These are phyloP conservation scores for Drosophila atroscutellata DNA, from an alignment of 2,888 invertebrate genomes.

Conservation along the genomic window DNA sequence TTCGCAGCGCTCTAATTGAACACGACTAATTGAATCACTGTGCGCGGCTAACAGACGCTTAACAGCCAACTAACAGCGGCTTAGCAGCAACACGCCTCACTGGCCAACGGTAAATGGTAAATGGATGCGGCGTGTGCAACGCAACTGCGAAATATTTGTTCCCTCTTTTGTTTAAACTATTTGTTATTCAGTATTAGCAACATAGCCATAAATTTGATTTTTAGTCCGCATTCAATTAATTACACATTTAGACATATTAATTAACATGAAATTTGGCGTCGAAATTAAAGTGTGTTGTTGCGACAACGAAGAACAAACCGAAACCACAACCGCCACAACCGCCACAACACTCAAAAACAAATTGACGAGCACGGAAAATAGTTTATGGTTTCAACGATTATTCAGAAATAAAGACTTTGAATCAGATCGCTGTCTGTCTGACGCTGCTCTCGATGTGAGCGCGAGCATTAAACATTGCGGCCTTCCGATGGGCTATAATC, in stretches of 20 bases:
- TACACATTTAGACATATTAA: slow-evolving; percentile 67
- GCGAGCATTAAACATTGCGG: slow-evolving; percentile 58
- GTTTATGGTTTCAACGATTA: slow-evolving; percentile 41
- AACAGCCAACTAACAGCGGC: slow-evolving; percentile 24
- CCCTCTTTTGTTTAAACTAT: slow-evolving; percentile 12
- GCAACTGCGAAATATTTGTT: slow-evolving; percentile 28
- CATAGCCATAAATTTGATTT: slow-evolving; percentile 22
- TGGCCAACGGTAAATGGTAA: slow-evolving; percentile 12
- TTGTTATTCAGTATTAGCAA: slow-evolving; percentile 31
- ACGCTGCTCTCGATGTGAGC: slow-evolving; percentile 31
- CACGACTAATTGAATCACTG: slow-evolving; percentile 33
- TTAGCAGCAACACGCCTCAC: slow-evolving; percentile 47
- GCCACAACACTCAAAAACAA: slow-evolving; percentile 2
- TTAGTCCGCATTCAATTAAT: slow-evolving; percentile 47
- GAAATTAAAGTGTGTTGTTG: slow-evolving; percentile 40
- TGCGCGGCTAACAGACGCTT: slow-evolving; percentile 29
- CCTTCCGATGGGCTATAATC: slow-evolving; percentile 63
- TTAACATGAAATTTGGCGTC: slow-evolving; percentile 76
- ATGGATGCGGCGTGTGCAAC: slow-evolving; percentile 19
- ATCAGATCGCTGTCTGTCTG: slow-evolving; percentile 30
- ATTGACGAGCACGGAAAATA: slow-evolving; percentile 43
- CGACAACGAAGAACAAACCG: slow-evolving; percentile 7
- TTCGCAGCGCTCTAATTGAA: slow-evolving; percentile 40
- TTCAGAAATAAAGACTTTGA: slow-evolving; percentile 47
- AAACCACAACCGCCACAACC: background rate